Conservation (phyloP, 2,888 invertebrate genomes). For the Chrysotoxum bicinctum region DNA sequence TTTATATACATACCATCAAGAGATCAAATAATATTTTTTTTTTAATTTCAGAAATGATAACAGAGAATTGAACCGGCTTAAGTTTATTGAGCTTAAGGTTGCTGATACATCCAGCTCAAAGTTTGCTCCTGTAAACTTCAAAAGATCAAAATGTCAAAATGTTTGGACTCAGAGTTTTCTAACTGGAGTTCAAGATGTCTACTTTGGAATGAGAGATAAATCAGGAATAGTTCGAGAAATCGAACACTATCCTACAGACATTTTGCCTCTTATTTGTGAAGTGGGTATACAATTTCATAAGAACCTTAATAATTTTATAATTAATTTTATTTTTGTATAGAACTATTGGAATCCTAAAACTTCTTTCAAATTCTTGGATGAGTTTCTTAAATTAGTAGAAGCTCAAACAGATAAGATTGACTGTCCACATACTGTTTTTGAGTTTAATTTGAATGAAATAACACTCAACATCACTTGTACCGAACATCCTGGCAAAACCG, state of each 20-base stretch:
- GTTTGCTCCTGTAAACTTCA: constrained; percentile 83
- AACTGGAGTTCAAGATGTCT: constrained; percentile 85
- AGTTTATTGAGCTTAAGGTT: constrained; percentile 88
- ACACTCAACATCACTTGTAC: constrained; percentile 3
- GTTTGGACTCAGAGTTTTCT: constrained; percentile 92
- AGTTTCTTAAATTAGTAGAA: constrained; percentile 84
- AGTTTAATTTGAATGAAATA: constrained; percentile 70
- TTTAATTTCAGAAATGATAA: constrained; percentile 7
- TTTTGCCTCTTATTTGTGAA: constrained; percentile 82
- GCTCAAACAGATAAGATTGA: constrained; percentile 75
- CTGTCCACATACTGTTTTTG: constrained; percentile 71
- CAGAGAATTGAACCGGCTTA: constrained; percentile 73
- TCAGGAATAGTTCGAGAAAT: constrained; percentile 85
- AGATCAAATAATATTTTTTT: too few species aligned
- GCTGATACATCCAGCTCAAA: constrained; percentile 82
- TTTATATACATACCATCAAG: too few species aligned
- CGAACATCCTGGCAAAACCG: constrained; percentile 32
- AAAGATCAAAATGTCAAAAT: constrained; percentile 83
- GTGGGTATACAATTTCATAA: constrained; percentile 62
- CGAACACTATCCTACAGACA: constrained; percentile 81
- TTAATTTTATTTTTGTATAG: neutral
- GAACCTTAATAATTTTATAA: neutral
- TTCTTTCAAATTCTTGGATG: constrained; percentile 86
- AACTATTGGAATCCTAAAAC: constrained; percentile 84
- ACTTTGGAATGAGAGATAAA: constrained; percentile 87